Evolutionary conservation across 2,797 vertebrate genomes (phyloP), one percentile per base, ranked within the genome.

Genomic region (Adrianichthys oophorus): DNA sequence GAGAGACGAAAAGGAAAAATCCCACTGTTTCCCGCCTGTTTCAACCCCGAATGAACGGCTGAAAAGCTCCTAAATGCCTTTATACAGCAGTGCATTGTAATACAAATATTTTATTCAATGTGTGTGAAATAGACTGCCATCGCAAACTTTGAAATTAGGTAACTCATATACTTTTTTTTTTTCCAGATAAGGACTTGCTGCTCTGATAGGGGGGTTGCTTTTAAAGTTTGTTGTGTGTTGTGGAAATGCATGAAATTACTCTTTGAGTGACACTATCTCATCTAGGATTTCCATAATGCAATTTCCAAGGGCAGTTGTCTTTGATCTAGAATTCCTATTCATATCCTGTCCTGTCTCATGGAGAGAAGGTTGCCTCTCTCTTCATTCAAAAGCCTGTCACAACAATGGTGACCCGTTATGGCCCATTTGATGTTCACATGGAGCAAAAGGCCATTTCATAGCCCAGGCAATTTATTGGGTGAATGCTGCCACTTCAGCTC

Each of bases 241-340:
- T 70, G 69, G 60, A 83, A 78, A 86, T 65, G 78, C 78, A 79
- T 87, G 79, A 82, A 83, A 89, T 84, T 63, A 79, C 68, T 68
- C 71, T 85, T 62, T 88, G 85, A 90, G 75, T 87, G 87, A 89
- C 87, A 80, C 80, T 86, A 89, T 87, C 86, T 82, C 83, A 74
- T 85, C 86, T 85, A 6, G 59, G 75, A 90, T 90, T 90, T 91
- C 87, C 85, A 90, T 87, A 87, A 86, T 85, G 87, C 83, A 89
- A 89, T 91, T 89, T 88, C 82, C 84, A 86, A 87, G 85, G 81
- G 83, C 83, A 88, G 83, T 84, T 89, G 85, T 88, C 85, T 89
- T 85, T 88, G 87, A 89, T 88, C 81, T 84, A 56, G 72, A 79
- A 82, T 82, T 83, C 70, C 56, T 70, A 80, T 85, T 90, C 87